Conservation (phyloP, 1,140 invertebrate genomes). For the Liolophura sinensis region DNA sequence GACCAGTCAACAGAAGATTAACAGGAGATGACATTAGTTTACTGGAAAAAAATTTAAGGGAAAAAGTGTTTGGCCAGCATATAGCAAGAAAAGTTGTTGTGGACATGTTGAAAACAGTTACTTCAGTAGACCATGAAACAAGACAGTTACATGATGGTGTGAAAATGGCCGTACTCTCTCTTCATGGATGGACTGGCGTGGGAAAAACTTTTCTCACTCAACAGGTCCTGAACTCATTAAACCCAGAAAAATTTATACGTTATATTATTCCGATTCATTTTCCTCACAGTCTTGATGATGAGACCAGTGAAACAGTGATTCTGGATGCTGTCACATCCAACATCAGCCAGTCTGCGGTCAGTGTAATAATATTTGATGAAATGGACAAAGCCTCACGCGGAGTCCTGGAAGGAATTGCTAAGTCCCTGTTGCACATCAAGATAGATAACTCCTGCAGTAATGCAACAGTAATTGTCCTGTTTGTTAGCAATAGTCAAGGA, state of each 20-base stretch:
- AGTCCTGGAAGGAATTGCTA: conserved; percentile 29
- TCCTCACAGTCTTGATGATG: conserved; percentile 23
- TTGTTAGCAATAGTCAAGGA: conserved; percentile 42
- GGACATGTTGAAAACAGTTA: conserved; percentile 15
- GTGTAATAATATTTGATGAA: conserved; percentile 50
- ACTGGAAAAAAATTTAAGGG: conserved; percentile 29
- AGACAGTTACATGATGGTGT: conserved; percentile 2
- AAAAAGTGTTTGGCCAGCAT: conserved; percentile 51
- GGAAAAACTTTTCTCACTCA: conserved; percentile 49
- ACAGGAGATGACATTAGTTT: conserved; percentile 12
- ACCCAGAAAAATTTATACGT: conserved; percentile 18
- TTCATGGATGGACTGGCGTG: conserved; percentile 53
- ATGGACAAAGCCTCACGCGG: conserved; percentile 42
- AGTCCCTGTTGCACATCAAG: conserved; percentile 27
- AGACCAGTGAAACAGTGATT: conserved; percentile 26
- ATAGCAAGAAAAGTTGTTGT: conserved; percentile 37
- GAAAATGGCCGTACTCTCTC: conserved; percentile 37
- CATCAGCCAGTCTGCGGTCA: conserved; percentile 36
- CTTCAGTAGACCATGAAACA: conserved; percentile 3
- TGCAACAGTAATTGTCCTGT: conserved; percentile 31
- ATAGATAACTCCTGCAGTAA: conserved; percentile 14
- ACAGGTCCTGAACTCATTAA: conserved; percentile 36
- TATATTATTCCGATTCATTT: conserved; percentile 43
- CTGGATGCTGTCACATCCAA: conserved; percentile 34
- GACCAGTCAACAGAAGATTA: too few relatives aligned